phyloP scores from a whole-genome alignment of 2,113 vertebrate species.

The Oryzias celebensis region DNA sequence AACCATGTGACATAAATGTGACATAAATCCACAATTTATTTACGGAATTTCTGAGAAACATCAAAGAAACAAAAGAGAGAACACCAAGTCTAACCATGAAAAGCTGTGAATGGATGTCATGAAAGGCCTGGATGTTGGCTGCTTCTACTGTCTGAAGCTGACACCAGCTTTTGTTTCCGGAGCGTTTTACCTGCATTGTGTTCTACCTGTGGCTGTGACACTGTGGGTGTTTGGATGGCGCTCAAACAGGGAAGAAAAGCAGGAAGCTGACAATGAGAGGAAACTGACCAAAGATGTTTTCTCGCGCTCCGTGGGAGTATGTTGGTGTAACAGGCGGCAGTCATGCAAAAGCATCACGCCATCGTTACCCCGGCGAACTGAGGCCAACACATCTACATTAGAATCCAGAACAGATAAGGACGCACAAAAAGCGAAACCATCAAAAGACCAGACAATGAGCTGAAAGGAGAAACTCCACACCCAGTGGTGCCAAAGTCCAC shows the following conservation, averaged over 20 bases:
- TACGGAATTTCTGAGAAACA: too few relatives aligned
- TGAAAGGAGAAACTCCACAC: constrained; percentile 65
- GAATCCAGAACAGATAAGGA: constrained; percentile 39
- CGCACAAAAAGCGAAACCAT: constrained; percentile 42
- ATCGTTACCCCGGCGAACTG: constrained; percentile 41
- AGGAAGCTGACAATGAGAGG: constrained; percentile 31
- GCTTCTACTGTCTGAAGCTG: too few relatives aligned
- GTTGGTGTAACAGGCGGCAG: constrained; percentile 47
- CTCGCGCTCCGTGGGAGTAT: constrained; percentile 52
- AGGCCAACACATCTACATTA: constrained; percentile 48
- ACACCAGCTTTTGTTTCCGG: too few relatives aligned
- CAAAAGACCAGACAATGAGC: constrained; percentile 47
- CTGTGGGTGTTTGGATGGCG: not conserved
- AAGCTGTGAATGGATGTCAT: too few relatives aligned
- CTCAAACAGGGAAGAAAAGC: constrained; percentile 16
- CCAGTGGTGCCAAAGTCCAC: constrained; percentile 44
- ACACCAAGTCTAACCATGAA: too few relatives aligned
- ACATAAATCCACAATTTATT: not conserved
- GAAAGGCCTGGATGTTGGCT: too few relatives aligned
- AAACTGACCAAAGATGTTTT: constrained; percentile 52
- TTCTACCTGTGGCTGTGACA: not conserved
- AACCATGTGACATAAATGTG: not conserved
- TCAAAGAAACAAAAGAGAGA: too few relatives aligned
- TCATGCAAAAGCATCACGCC: constrained; percentile 32
- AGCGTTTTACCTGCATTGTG: not conserved